Conservation (phyloP, 2,888 invertebrate species). For the Orgyia antiqua region DNA sequence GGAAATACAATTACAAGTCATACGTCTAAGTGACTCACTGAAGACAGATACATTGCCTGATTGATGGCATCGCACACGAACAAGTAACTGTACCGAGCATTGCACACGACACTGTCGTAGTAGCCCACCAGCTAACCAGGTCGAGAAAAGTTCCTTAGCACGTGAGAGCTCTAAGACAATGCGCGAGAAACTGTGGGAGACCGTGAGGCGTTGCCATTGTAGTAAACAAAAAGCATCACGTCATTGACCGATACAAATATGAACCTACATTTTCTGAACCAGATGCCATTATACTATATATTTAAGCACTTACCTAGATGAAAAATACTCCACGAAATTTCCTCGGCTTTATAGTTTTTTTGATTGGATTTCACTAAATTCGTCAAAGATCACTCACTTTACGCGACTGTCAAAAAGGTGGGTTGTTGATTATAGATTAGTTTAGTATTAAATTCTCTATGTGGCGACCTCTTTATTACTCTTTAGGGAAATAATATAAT, state of each 20-base stretch:
- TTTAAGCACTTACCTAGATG: conserved; percentile 41
- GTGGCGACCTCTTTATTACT: conserved; percentile 30
- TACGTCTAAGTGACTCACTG: conserved; percentile 39
- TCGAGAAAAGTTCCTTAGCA: conserved; percentile 47
- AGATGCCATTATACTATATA: conserved; percentile 9
- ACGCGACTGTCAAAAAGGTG: conserved; percentile 34
- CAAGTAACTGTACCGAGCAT: conserved; percentile 34
- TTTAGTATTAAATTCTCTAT: conserved; percentile 17
- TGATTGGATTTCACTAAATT: conserved; percentile 46
- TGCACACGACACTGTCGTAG: conserved; percentile 21
- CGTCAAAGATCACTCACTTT: conserved; percentile 38
- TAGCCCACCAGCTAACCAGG: conserved; percentile 30
- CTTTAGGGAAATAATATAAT: no score
- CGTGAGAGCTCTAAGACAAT: conserved; percentile 70
- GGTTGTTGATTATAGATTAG: conserved; percentile 22
- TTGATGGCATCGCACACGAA: conserved; percentile 25
- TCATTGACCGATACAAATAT: conserved; percentile 52
- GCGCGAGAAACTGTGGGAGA: conserved; percentile 72
- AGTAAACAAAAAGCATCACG: conserved; percentile 74
- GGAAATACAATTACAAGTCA: conserved; percentile 38
- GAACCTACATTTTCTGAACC: conserved; percentile 32
- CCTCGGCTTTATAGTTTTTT: conserved; percentile 26
- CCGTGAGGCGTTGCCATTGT: conserved; percentile 76
- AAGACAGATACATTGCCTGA: conserved; percentile 12
- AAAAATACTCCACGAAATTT: conserved; percentile 21